Conservation (phyloP, 1,140 invertebrate genomes). For the Plectus sambesii region DNA sequence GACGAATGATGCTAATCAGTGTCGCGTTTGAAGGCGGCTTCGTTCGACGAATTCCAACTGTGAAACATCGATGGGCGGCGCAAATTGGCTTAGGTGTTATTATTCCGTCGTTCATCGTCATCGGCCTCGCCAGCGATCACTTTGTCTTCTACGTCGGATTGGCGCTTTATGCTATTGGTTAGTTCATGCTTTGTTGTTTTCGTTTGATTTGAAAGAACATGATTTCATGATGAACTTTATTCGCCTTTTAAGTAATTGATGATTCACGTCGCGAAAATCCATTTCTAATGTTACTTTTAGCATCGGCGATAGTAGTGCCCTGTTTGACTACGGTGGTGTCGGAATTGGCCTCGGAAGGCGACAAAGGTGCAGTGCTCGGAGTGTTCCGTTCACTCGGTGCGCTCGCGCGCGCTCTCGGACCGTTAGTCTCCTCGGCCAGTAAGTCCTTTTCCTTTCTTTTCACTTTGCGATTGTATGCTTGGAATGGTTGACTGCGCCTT, state of each 20-base stretch:
- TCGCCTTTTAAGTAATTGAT: constrained; percentile 7
- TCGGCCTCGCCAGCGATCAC: constrained; percentile 60
- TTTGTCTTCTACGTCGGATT: constrained; percentile 64
- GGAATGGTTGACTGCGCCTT: too few species aligned
- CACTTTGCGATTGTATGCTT: too few species aligned
- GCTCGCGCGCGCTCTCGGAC: constrained; percentile 77
- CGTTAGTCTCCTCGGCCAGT: constrained; percentile 51
- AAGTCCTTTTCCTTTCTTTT: too few species aligned
- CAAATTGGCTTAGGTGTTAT: constrained; percentile 68
- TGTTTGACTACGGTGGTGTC: constrained; percentile 81
- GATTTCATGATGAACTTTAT: not conserved
- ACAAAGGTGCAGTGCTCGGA: constrained; percentile 82
- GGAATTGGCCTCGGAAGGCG: constrained; percentile 57
- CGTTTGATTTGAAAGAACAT: constrained; percentile 1
- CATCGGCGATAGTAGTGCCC: constrained; percentile 83
- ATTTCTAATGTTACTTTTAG: constrained; percentile 50
- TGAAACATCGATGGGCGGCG: constrained; percentile 63
- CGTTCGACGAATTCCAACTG: constrained; percentile 64
- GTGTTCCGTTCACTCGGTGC: constrained; percentile 85
- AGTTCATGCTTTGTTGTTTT: constrained; percentile 48
- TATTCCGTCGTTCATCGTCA: constrained; percentile 72
- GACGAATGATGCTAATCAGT: too few species aligned
- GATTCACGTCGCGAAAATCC: constrained; percentile 15
- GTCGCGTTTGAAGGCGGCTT: constrained; percentile 54
- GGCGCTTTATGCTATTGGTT: constrained; percentile 76